phyloP scores from a whole-genome alignment of 1,140 invertebrate genomes.

The Aphelinus atriplicis region DNA sequence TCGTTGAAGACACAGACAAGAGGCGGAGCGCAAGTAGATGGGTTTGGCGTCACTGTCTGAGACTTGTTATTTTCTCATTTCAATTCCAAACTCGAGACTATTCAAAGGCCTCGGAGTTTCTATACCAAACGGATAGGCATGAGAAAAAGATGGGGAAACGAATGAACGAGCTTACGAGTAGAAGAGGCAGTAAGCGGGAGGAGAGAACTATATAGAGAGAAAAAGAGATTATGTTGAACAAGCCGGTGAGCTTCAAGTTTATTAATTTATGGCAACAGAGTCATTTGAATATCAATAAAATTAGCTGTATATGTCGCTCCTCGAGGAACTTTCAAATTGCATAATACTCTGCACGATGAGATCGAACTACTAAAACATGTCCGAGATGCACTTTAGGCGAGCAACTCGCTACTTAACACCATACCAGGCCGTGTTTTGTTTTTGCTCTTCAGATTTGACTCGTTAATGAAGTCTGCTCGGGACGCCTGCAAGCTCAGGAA shows the following conservation, averaged over 20 bases:
- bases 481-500: background rate
- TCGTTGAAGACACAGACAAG: background rate
- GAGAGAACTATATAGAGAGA: too few relatives aligned
- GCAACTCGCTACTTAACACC: too few relatives aligned
- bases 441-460: background rate
- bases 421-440: too few relatives aligned
- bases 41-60: background rate
- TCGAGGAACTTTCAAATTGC: background rate
- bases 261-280: background rate
- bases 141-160: too few relatives aligned
- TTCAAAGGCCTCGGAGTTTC: background rate
- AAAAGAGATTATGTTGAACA: too few relatives aligned
- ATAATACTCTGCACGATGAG: background rate
- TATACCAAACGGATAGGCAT: too few relatives aligned
- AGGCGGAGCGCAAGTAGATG: background rate
- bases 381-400: background rate
- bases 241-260: background rate
- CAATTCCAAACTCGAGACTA: conserved; percentile 7
- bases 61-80: conserved; percentile 17
- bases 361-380: background rate
- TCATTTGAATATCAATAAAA: too few relatives aligned
- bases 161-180: too few relatives aligned
- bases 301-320: background rate
- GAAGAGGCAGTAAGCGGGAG: too few relatives aligned
- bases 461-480: conserved; percentile 28